These are phyloP conservation scores for Fulmarus glacialis DNA, from an alignment of 2,113 vertebrate genomes.

Conservation along the genomic window DNA sequence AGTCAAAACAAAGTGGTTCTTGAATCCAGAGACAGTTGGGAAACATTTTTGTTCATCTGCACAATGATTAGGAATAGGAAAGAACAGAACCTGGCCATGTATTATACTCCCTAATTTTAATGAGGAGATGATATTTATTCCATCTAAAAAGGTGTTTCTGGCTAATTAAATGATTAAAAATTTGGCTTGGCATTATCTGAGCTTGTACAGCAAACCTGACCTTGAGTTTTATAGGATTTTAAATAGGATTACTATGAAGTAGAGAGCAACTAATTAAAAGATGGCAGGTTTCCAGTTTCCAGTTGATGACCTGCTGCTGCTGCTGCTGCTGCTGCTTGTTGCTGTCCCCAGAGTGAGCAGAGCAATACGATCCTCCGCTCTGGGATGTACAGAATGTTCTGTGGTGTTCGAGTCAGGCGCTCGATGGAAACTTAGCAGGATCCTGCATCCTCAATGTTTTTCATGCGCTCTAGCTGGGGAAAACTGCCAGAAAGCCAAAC, in stretches of 20 bases:
- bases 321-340: slow-evolving; percentile 25
- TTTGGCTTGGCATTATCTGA: slow-evolving; percentile 38
- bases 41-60: not conserved
- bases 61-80: not conserved
- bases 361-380: slow-evolving; percentile 17
- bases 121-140: not conserved
- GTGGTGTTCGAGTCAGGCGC: slow-evolving; percentile 40
- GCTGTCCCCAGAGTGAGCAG: slow-evolving; percentile 22
- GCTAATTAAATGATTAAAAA: slow-evolving; percentile 54
- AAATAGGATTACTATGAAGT: slow-evolving; percentile 14
- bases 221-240: slow-evolving; percentile 24
- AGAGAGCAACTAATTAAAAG: slow-evolving; percentile 57
- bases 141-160: slow-evolving; percentile 23
- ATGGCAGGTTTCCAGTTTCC: slow-evolving; percentile 45
- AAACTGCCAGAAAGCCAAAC: slow-evolving; percentile 70
- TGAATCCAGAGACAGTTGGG: not conserved
- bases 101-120: not conserved
- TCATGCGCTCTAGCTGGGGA: slow-evolving; percentile 29
- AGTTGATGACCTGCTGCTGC: slow-evolving; percentile 39
- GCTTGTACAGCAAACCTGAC: slow-evolving; percentile 18
- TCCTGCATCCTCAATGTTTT: slow-evolving; percentile 53
- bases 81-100: not conserved
- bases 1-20: not conserved
- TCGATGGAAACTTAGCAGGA: slow-evolving; percentile 59
- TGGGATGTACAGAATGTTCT: slow-evolving; percentile 71